Base-by-base conservation (phyloP, 2,113 vertebrate species). In the Zosterops lateralis region DNA sequence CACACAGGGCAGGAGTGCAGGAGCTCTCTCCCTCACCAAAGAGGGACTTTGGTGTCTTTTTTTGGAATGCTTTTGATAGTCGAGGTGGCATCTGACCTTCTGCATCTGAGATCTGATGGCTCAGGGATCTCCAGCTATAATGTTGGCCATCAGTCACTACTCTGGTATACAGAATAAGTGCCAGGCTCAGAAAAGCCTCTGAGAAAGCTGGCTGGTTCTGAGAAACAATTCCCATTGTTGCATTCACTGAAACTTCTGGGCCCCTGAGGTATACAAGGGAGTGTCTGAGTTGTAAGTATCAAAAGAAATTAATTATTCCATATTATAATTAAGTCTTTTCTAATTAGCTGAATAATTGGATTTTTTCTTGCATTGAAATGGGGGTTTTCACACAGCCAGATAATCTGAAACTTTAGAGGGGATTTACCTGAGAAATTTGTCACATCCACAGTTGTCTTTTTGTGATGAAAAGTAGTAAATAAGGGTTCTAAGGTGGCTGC, bases 231-330 rank as follows among this genome's bases (percentile, higher is more conserved):
- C 95, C 89, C 91, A 57, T 92, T 91, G 87, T 95, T 95, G 42
- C 42, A 31, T 25, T 77, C 10, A 0, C 89, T 92, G 71, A 92
- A 92, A 73, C 85, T 94, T 64, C 51, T 67, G 82, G 82, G 86
- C 64, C 87, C 90, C 82, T 87, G 82, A 95, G 94, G 84, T 91
- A 36, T 96, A 77, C 64, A 64, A 71, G 82, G 93, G 91, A 95
- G 90, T 82, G 87, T 76, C 94, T 89, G 82, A 85, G 79, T 96
- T 95, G 89, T 97, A 96, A 96, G 78, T 96, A 96, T 97, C 95
- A 97, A 94, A 96, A 96, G 87, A 91, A 95, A 95, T 95, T 94
- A 95, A 96, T 96, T 97, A 90, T 94, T 96, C 89, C 40, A 44
- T 95, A 94, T 94, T 92, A 93, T 97, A 95, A 97, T 96, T 95